Percentiles rank a stretch among this genome's conserved stretches.
These are phyloP conservation scores for Apolygus lucorum DNA, from an alignment of 1,140 invertebrate genomes.

Conservation along the genomic window DNA sequence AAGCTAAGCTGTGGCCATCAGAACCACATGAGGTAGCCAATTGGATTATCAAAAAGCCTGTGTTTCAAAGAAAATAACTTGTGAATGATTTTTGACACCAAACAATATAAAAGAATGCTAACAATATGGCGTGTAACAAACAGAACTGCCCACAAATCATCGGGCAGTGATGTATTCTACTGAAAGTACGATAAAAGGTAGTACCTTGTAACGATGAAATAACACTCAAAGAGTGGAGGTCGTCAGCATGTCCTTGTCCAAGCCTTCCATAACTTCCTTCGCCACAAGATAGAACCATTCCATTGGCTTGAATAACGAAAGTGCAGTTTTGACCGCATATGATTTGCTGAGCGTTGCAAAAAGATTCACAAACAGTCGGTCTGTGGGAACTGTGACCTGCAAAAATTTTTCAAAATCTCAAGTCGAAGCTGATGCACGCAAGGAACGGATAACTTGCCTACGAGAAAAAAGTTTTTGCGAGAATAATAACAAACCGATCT, in stretches of 20 bases:
- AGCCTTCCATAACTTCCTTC: constrained; percentile 51
- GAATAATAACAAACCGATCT: constrained; percentile 42
- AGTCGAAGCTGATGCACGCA: too few relatives aligned
- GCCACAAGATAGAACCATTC: constrained; percentile 48
- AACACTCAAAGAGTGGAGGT: constrained; percentile 49
- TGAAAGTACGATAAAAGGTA: too few relatives aligned
- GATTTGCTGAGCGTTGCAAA: constrained; percentile 47
- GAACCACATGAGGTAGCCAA: constrained; percentile 53
- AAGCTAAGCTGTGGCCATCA: constrained; percentile 51
- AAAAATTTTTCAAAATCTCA: background rate
- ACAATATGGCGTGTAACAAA: too few relatives aligned
- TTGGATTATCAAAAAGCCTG: constrained; percentile 55
- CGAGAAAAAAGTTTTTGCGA: too few relatives aligned
- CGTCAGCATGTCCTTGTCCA: constrained; percentile 52
- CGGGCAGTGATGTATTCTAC: background rate
- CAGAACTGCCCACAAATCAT: background rate
- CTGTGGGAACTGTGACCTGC: constrained; percentile 38
- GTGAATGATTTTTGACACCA: too few relatives aligned
- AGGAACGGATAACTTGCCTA: too few relatives aligned
- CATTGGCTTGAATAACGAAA: constrained; percentile 50
- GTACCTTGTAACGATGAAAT: constrained; percentile 56
- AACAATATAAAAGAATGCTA: too few relatives aligned
- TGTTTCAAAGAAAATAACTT: too few relatives aligned
- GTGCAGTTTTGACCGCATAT: constrained; percentile 56
- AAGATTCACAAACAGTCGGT: constrained; percentile 42